Evolutionary conservation across 2,888 invertebrate species (phyloP).

Genomic region (Barypeithes pellucidus): DNA sequence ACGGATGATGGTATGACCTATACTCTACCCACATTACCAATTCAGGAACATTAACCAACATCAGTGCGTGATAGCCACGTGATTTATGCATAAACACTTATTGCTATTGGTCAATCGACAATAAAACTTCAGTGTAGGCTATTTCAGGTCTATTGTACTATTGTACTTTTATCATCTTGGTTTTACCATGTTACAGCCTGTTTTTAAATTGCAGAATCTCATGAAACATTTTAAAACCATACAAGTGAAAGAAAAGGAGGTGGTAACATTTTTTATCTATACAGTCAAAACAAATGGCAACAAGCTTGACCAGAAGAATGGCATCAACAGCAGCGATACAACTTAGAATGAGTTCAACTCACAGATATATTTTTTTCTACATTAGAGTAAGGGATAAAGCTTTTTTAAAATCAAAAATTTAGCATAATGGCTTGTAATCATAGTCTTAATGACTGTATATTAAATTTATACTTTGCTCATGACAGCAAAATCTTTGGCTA

Average conservation of each 20-base stretch:
- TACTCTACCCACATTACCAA: no score
- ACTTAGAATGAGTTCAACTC: constrained; percentile 15
- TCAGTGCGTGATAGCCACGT: no score
- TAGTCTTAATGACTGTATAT: neutral
- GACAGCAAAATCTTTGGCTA: no score
- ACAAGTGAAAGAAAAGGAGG: constrained; percentile 95
- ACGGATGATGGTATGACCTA: no score
- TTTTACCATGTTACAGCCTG: neutral
- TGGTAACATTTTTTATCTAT: constrained; percentile 95
- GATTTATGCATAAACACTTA: no score
- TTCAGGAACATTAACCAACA: no score
- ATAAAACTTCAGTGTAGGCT: no score
- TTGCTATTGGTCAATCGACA: no score
- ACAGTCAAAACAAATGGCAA: constrained; percentile 95
- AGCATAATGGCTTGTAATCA: neutral
- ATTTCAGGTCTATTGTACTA: neutral
- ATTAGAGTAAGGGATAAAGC: constrained; percentile 29
- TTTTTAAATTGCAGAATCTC: constrained; percentile 81
- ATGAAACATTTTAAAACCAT: constrained; percentile 97
- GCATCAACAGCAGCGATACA: constrained; percentile 78
- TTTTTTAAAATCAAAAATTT: constrained; percentile 25
- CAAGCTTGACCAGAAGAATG: constrained; percentile 88
- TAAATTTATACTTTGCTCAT: no score
- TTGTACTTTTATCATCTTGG: neutral
- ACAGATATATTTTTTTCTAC: constrained; percentile 12